A percentile compares a stretch with the other conserved stretches of the same genome.
Evolutionary conservation across 2,113 vertebrate genomes (phyloP).

Genomic region (Scopus umbretta): DNA sequence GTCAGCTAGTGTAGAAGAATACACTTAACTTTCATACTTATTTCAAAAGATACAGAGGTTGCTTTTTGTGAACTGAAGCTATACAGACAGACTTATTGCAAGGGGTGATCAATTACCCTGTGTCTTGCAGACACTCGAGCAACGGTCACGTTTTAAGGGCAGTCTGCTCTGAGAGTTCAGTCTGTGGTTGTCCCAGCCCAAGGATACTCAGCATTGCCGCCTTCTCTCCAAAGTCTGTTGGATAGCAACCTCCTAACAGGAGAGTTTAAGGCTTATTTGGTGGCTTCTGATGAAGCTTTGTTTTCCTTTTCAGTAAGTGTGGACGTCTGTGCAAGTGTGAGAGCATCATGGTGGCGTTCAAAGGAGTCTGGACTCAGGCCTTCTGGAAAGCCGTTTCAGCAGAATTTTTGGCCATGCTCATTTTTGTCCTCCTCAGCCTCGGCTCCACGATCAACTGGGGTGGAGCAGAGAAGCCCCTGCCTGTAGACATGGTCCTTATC

Average conservation of each 20-base stretch:
- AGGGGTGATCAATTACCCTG: not conserved
- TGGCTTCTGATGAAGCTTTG: conserved; percentile 1
- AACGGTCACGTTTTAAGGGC: not conserved
- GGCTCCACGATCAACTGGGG: conserved; percentile 94
- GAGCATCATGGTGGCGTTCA: conserved; percentile 89
- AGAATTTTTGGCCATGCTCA: conserved; percentile 90
- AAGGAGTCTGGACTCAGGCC: conserved; percentile 92
- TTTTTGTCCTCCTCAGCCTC: conserved; percentile 91
- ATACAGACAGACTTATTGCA: not conserved
- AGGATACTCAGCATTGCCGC: not conserved
- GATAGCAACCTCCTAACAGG: not conserved
- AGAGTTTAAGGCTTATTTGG: not conserved
- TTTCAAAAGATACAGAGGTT: not conserved
- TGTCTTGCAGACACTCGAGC: not conserved
- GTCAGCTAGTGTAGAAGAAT: not conserved
- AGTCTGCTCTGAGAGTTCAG: not conserved
- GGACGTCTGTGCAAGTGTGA: conserved; percentile 77
- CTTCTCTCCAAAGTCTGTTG: not conserved
- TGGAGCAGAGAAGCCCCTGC: conserved; percentile 76
- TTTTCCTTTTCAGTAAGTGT: conserved; percentile 82
- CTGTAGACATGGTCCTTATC: conserved; percentile 88
- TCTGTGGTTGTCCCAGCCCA: not conserved
- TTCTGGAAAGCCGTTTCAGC: conserved; percentile 94
- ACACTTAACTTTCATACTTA: not conserved
- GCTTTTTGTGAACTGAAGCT: not conserved